A percentile compares a stretch with the other conserved stretches of the same genome.
These are phyloP conservation scores for Lumbricus terrestris DNA, from an alignment of 2,888 invertebrate species.

Conservation along the genomic window DNA sequence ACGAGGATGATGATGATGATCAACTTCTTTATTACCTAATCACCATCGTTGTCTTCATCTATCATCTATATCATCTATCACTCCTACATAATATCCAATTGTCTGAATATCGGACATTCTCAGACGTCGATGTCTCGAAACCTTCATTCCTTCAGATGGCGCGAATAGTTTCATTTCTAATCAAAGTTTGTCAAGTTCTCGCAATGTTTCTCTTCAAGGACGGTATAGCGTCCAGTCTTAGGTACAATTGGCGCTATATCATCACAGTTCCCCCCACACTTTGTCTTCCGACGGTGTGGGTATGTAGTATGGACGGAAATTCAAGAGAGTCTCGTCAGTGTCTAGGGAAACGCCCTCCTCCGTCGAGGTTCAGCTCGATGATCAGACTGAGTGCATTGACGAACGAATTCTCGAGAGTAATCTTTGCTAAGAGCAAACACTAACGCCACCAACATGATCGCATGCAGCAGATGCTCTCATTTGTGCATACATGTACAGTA, in stretches of 20 bases:
- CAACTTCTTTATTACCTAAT: background rate
- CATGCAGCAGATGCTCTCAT: no score
- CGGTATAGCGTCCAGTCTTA: background rate
- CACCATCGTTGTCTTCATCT: background rate
- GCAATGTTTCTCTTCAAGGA: background rate
- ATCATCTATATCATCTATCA: no score
- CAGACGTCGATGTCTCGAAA: no score
- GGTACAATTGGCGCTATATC: background rate
- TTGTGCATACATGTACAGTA: no score
- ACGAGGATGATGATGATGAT: background rate
- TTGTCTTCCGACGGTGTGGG: background rate
- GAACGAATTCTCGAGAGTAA: background rate
- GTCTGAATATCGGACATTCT: no score
- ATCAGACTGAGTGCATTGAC: constrained; percentile 3
- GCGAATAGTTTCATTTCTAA: background rate
- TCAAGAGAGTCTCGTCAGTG: background rate
- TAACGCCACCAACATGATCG: background rate
- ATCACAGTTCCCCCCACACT: background rate
- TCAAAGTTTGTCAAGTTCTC: background rate
- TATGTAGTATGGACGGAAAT: background rate
- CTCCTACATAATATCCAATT: no score
- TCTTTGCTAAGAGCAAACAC: background rate
- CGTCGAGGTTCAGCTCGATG: background rate
- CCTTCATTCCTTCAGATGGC: no score
- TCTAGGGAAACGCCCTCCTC: background rate